phyloP scores from a whole-genome alignment of 2,797 vertebrate genomes.

The Falco novaeseelandiae region DNA sequence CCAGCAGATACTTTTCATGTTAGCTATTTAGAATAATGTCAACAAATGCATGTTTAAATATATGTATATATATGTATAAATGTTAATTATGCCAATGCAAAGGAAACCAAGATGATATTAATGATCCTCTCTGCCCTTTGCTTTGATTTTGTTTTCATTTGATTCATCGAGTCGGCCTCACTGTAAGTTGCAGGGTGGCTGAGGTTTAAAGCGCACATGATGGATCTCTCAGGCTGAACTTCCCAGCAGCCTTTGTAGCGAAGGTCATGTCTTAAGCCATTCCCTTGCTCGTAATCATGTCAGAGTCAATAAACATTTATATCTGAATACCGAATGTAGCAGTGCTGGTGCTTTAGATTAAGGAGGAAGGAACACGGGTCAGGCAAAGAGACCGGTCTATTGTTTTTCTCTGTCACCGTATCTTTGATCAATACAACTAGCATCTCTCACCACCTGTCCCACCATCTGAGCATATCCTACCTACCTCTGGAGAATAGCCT shows the following conservation, averaged over 20 bases:
- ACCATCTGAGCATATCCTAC: background rate
- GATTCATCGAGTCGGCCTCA: background rate
- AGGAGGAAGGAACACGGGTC: background rate
- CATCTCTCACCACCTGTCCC: background rate
- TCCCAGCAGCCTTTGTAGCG: background rate
- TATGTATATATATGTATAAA: background rate
- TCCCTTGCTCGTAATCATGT: constrained; percentile 21
- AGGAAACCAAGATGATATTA: background rate
- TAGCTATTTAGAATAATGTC: background rate
- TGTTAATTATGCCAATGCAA: background rate
- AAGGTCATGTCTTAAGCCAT: constrained; percentile 43
- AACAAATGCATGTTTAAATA: background rate
- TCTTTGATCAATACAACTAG: constrained; percentile 1
- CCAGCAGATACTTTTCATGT: background rate
- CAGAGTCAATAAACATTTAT: constrained; percentile 58
- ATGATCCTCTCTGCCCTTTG: background rate
- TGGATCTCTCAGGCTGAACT: constrained; percentile 40
- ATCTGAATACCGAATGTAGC: constrained; percentile 27
- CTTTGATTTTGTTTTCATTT: constrained; percentile 38
- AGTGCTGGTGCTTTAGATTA: constrained; percentile 41
- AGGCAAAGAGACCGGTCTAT: background rate
- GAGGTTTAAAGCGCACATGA: background rate
- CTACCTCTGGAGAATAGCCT: background rate
- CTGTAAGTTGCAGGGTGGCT: background rate
- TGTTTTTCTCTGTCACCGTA: background rate